A percentile compares a stretch with the other conserved stretches of the same genome.
These are phyloP conservation scores for Catocala sponsa DNA, from an alignment of 2,888 invertebrate genomes.

Conservation along the genomic window DNA sequence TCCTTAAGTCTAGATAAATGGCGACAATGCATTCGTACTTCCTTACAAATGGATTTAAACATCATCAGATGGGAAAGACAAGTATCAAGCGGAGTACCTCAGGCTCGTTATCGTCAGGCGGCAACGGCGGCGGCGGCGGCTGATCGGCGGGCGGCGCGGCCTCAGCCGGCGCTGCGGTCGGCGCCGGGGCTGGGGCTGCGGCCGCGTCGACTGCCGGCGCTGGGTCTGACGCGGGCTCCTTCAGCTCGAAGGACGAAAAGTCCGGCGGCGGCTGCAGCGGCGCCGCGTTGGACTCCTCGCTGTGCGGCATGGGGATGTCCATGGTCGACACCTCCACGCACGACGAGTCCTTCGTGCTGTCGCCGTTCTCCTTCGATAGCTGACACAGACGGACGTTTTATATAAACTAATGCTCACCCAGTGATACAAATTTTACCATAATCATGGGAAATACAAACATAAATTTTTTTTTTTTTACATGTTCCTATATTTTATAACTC, in stretches of 20 bases:
- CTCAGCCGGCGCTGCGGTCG: conserved; percentile 39
- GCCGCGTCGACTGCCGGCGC: too few species aligned
- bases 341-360: conserved; percentile 46
- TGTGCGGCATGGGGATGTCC: conserved; percentile 91
- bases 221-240: not conserved
- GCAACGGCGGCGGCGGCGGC: conserved; percentile 21
- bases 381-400: conserved; percentile 28
- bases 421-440: too few species aligned
- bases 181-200: too few species aligned
- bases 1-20: too few species aligned
- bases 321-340: conserved; percentile 69
- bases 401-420: too few species aligned
- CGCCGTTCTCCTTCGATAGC: conserved; percentile 80
- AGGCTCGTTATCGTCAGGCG: conserved; percentile 11
- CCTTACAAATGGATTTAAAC: too few species aligned
- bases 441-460: too few species aligned
- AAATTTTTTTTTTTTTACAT: too few species aligned
- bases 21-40: too few species aligned
- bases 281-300: conserved; percentile 55
- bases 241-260: conserved; percentile 38
- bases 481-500: too few species aligned
- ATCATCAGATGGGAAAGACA: too few species aligned
- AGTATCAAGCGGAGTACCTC: conserved; percentile 4
- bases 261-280: conserved; percentile 59
- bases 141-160: conserved; percentile 22